A percentile compares a stretch with the other conserved stretches of the same genome.
Conservation (phyloP, 2,113 vertebrate species). For the Xenopus tropicalis region DNA sequence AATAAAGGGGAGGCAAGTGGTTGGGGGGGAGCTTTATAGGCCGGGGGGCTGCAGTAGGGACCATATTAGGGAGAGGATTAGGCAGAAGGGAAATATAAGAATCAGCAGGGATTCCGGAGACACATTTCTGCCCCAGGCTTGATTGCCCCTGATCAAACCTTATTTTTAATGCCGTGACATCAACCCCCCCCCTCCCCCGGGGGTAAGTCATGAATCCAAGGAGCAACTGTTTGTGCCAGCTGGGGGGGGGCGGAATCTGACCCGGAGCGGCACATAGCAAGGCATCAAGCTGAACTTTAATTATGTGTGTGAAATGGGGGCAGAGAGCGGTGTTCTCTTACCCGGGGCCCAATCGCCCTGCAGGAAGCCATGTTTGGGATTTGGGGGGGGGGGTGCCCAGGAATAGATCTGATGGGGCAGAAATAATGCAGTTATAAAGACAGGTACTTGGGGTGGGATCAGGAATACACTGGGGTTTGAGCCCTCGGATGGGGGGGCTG, state of each 20-base stretch:
- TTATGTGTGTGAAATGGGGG: neutral
- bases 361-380: neutral
- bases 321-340: neutral
- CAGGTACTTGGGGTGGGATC: no score
- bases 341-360: neutral
- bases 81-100: no score
- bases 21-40: no score
- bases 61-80: no score
- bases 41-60: no score
- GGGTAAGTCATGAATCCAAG: neutral
- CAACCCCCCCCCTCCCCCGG: neutral
- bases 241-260: conserved; percentile 4
- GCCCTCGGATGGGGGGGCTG: no score
- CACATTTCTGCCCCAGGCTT: no score
- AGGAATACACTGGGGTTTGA: no score
- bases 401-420: neutral
- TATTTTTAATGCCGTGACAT: conserved; percentile 15
- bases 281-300: neutral
- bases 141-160: neutral
- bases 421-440: neutral
- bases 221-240: neutral
- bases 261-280: neutral
- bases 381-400: neutral
- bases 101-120: no score
- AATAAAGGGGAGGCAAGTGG: no score